Base-by-base conservation (phyloP, 1,140 invertebrate genomes). In the Zaprionus capensis region DNA sequence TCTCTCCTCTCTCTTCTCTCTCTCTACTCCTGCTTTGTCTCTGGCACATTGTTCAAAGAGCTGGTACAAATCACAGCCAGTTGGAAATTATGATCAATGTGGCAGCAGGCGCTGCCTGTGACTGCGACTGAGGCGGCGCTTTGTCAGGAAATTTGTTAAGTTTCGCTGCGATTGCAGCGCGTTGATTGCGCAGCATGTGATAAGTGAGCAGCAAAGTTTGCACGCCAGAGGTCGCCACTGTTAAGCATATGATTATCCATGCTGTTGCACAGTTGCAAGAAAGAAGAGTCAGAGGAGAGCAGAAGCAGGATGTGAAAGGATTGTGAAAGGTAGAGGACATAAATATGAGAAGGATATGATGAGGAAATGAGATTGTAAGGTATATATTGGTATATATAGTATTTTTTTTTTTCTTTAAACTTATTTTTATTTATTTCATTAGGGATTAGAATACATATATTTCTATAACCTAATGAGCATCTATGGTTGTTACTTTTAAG, bases 141-240 rank as follows among this genome's bases (percentile, higher is more conserved):
- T 88, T 88, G 84, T 88, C 76, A 68, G 75, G 53, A 88, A 88
- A 88, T 88, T 88, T 88, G 84, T 88, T 88, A 90, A 88, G 81
- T 90, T 88, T 41, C 79, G 78, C 41, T 46, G n/a, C 41, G 41
- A 46, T 46, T 46, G 41, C 41, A 46, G 41, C 41, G 41, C 41
- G 41, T 51, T 51, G 46, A 88, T 86, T 83, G 84, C 22, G 22
- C 74, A 70, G 26, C 56, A 36, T 38, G 53, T 57, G 72, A 63
- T 63, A 70, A 71, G 72, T 70, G 67, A 15, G n/a, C 15, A 24
- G 7, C 59, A 67, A 61, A 49, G 20, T 46, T 46, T 46, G 38
- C 38, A 2, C n/a, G 41, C 41, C 5, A 41, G 38, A 41, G 38
- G 38, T n/a, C 38, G 6, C n/a, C n/a, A 17, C n/a, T 46, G n/a